Evolutionary conservation across 2,797 vertebrate genomes (phyloP).

Genomic region (Dicrostonyx torquatus): DNA sequence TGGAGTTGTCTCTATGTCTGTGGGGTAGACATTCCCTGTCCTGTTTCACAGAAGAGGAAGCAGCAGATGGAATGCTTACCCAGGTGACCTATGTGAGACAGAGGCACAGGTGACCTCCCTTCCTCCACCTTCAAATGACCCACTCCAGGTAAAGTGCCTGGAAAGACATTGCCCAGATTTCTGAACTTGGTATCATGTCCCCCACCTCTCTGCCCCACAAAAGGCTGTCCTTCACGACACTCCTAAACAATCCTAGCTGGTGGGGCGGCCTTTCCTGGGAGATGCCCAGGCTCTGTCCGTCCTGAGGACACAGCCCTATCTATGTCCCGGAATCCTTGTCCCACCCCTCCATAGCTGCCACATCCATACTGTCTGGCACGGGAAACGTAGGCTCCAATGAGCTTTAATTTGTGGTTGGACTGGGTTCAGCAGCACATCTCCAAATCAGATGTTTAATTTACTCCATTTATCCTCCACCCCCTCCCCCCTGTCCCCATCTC

Average conservation of each 20-base stretch:
- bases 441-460: conserved; percentile 49
- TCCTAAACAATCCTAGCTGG: fast-evolving
- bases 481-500: neutral
- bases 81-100: too few species aligned
- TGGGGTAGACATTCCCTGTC: too few species aligned
- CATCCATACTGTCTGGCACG: neutral
- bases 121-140: neutral
- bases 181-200: fast-evolving
- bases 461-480: neutral
- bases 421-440: neutral
- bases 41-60: neutral
- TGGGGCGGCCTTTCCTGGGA: too few species aligned
- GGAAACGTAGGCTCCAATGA: neutral
- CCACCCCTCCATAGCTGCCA: fast-evolving
- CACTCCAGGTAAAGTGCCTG: fast-evolving
- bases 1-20: too few species aligned
- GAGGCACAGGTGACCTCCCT: neutral
- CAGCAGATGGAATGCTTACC: neutral
- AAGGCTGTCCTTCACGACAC: fast-evolving
- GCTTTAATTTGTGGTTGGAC: conserved; percentile 51
- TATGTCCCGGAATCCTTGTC: neutral
- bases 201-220: fast-evolving
- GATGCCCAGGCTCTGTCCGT: neutral
- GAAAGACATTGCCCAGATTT: fast-evolving
- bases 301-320: neutral